Evolutionary conservation across 2,888 invertebrate species (phyloP).

Genomic region (Schizaphis graminum): DNA sequence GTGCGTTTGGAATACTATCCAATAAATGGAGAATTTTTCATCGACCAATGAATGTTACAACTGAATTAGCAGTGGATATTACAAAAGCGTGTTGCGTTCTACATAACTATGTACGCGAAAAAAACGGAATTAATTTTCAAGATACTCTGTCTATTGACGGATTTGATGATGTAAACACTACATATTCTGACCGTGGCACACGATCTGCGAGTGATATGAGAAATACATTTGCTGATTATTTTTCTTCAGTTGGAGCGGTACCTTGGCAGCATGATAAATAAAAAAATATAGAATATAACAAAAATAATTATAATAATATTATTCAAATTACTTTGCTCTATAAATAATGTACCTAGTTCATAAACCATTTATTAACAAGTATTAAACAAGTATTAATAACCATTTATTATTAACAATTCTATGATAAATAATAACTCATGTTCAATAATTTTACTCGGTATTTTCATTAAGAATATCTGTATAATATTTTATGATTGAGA

Average conservation of each 20-base stretch:
- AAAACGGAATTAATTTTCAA: constrained; percentile 29
- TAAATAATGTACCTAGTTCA: not conserved
- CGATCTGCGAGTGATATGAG: constrained; percentile 15
- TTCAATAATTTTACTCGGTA: constrained; percentile 31
- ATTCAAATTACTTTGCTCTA: not conserved
- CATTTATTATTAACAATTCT: not conserved
- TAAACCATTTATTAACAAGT: constrained; percentile 1
- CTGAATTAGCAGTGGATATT: constrained; percentile 22
- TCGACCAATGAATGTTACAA: constrained; percentile 23
- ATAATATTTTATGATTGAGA: constrained; percentile 37
- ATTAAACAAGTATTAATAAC: too few species aligned
- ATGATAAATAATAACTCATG: not conserved
- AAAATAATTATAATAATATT: not conserved
- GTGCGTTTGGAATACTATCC: not conserved
- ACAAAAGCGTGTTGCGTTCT: not conserved
- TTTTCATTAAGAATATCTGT: not conserved
- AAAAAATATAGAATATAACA: not conserved
- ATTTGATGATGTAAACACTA: not conserved
- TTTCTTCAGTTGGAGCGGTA: constrained; percentile 5
- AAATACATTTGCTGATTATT: constrained; percentile 23
- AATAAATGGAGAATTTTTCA: constrained; percentile 38
- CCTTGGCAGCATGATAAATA: constrained; percentile 16
- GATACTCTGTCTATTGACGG: constrained; percentile 10
- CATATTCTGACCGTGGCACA: not conserved
- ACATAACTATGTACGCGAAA: constrained; percentile 1